Conservation (phyloP, 2,113 vertebrate species). For the Dendrocopos noguchii region DNA sequence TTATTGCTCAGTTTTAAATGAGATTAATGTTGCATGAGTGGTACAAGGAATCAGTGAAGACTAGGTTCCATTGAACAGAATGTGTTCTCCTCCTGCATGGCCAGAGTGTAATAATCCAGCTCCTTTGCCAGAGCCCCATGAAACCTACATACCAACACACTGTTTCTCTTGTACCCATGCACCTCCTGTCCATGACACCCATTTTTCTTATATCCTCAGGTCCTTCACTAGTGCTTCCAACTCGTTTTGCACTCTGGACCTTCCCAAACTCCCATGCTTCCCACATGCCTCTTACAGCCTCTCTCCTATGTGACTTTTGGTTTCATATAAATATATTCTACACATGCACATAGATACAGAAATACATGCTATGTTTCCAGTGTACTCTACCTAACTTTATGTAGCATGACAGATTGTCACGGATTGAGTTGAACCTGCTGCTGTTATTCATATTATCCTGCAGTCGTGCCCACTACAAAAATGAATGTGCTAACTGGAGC, state of each 20-base stretch:
- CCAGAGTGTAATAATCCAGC: neutral
- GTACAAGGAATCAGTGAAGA: neutral
- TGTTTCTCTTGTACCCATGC: neutral
- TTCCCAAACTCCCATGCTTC: neutral
- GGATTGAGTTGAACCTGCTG: too few species aligned
- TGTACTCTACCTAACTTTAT: neutral
- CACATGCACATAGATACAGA: neutral
- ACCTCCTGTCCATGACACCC: neutral
- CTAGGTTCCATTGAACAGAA: neutral
- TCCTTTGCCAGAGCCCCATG: accelerated
- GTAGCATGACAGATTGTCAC: neutral
- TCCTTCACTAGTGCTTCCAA: neutral
- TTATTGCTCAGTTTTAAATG: neutral
- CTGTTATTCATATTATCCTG: too few species aligned
- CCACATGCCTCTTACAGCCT: neutral
- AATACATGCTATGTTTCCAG: neutral
- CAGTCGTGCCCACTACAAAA: too few species aligned
- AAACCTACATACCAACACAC: neutral
- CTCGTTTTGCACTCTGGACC: neutral
- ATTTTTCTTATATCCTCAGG: neutral
- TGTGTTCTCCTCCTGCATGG: neutral
- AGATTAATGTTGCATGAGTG: neutral
- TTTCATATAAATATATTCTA: neutral
- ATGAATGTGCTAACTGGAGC: too few species aligned
- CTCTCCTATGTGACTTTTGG: neutral